Conservation (phyloP, 2,888 invertebrate species). For the Meandrusa payeni region DNA sequence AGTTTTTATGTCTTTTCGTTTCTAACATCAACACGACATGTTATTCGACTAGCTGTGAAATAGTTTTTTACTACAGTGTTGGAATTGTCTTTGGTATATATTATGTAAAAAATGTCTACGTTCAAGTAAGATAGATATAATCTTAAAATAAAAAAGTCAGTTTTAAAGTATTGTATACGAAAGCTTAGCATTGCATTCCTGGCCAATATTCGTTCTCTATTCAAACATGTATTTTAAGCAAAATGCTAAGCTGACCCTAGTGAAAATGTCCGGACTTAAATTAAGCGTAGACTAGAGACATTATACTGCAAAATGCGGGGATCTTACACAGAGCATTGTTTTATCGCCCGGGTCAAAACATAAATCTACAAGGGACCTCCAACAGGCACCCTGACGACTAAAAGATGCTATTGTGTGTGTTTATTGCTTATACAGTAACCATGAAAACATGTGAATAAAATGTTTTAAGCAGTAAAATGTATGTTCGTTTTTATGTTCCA, state of each 20-base stretch:
- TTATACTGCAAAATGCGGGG: constrained; percentile 33
- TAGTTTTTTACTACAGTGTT: no score
- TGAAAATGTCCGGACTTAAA: constrained; percentile 5
- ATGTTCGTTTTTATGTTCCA: no score
- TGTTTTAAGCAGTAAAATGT: constrained; percentile 37
- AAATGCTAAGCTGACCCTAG: not conserved
- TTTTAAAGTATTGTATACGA: no score
- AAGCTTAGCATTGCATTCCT: no score
- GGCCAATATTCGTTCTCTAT: no score
- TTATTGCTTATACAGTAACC: constrained; percentile 53
- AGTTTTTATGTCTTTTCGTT: not conserved
- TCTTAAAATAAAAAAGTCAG: no score
- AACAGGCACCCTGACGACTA: constrained; percentile 43
- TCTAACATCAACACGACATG: no score
- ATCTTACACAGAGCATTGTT: constrained; percentile 53
- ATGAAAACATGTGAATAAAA: constrained; percentile 45
- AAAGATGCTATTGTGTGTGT: constrained; percentile 45
- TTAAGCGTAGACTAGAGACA: constrained; percentile 12
- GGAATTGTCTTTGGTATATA: no score
- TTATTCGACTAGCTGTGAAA: no score
- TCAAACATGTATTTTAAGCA: not conserved
- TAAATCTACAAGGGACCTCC: constrained; percentile 61
- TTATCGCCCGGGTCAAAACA: constrained; percentile 57
- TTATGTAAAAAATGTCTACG: no score
- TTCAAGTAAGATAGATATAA: no score